A percentile compares a stretch with the other conserved stretches of the same genome.
These are phyloP conservation scores for Mystacornis crossleyi DNA, from an alignment of 2,113 vertebrate genomes.

Conservation along the genomic window DNA sequence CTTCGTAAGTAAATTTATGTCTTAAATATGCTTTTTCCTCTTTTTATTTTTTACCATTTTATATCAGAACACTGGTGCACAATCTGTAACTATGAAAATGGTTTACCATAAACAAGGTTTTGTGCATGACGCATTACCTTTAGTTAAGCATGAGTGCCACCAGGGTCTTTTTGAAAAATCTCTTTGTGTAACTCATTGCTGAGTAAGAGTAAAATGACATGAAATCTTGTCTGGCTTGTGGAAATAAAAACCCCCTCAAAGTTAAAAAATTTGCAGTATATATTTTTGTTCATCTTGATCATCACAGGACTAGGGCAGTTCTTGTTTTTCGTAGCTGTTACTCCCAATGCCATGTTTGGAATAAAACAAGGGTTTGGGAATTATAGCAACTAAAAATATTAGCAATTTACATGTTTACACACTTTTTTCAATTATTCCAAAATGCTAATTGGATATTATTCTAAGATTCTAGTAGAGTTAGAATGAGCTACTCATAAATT, in stretches of 20 bases:
- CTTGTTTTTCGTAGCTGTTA: background rate
- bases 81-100: background rate
- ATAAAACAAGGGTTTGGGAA: background rate
- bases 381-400: background rate
- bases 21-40: background rate
- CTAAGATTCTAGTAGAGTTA: background rate
- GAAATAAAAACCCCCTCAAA: background rate
- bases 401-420: background rate
- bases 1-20: background rate
- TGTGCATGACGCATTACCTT: background rate
- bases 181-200: background rate
- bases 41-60: background rate
- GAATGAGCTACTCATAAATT: background rate
- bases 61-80: background rate
- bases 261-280: background rate
- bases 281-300: background rate
- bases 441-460: background rate
- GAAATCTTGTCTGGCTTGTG: background rate
- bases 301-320: background rate
- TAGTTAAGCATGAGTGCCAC: background rate
- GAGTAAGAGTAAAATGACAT: background rate
- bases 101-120: background rate
- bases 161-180: background rate
- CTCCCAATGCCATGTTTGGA: background rate
- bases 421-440: background rate